These are phyloP conservation scores for Leptosomus discolor DNA, from an alignment of 2,113 vertebrate genomes.

Conservation along the genomic window DNA sequence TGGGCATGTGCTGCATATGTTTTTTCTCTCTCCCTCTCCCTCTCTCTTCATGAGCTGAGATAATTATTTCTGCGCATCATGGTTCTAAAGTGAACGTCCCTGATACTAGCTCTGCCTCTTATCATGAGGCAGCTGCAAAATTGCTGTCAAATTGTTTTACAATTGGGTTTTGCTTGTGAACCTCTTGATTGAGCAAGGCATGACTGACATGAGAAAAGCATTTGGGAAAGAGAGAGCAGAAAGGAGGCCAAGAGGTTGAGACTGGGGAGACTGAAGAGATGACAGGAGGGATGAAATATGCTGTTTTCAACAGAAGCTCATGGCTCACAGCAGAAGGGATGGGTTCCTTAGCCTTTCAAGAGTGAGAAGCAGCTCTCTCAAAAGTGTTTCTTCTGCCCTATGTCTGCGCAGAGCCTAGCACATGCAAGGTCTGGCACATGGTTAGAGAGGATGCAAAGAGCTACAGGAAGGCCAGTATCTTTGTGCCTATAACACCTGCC, in stretches of 20 bases:
- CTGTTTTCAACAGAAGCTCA: neutral
- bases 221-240: neutral
- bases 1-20: neutral
- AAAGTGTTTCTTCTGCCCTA: neutral
- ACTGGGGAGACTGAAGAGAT: neutral
- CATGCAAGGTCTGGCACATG: rapidly evolving
- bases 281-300: neutral
- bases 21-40: neutral
- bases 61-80: neutral
- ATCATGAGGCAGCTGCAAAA: neutral
- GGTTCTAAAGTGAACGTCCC: neutral
- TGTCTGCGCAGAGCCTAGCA: neutral
- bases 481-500: neutral
- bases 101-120: neutral
- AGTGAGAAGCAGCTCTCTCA: neutral
- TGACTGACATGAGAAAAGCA: neutral
- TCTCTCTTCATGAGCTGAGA: neutral
- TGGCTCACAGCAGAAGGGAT: neutral
- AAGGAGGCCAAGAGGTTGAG: neutral
- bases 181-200: neutral
- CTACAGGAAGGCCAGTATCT: neutral
- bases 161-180: neutral
- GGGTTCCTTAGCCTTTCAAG: neutral
- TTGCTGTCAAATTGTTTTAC: slow-evolving; percentile 21
- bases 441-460: neutral